A percentile compares a stretch with the other conserved stretches of the same genome.
Conservation (phyloP, 2,888 invertebrate genomes). For the Sarcophaga rosellei region DNA sequence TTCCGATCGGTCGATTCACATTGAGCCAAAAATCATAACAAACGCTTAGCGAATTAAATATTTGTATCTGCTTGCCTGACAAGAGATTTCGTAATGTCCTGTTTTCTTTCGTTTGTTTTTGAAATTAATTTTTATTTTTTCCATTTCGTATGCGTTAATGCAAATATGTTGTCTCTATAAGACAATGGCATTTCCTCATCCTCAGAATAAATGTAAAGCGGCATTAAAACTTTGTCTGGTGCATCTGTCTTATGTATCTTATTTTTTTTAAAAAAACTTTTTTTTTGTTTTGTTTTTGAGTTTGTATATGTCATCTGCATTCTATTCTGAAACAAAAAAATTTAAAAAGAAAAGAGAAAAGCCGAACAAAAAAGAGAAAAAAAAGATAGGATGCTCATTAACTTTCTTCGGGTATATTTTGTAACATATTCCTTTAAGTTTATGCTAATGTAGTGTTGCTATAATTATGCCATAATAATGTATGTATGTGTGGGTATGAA, state of each 20-base stretch:
- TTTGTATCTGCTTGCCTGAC: too few species aligned
- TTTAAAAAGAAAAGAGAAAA: neutral
- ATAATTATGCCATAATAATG: neutral
- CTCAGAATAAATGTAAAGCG: neutral
- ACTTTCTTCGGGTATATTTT: conserved; percentile 33
- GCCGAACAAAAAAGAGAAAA: neutral
- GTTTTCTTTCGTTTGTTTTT: neutral
- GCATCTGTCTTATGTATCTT: neutral
- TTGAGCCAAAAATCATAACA: too few species aligned
- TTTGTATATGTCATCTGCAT: neutral
- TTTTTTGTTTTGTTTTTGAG: neutral
- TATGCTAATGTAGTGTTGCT: conserved; percentile 29
- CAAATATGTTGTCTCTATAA: neutral
- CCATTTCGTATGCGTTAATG: neutral
- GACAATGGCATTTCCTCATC: neutral
- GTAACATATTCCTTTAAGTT: conserved; percentile 46
- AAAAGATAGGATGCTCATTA: conserved; percentile 50
- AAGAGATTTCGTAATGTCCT: neutral
- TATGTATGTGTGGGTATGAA: neutral
- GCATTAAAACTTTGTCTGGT: neutral
- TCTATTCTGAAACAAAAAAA: neutral
- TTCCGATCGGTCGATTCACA: too few species aligned
- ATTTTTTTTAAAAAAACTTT: neutral
- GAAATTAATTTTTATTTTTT: neutral
- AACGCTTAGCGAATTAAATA: too few species aligned